Evolutionary conservation across 2,113 vertebrate genomes (phyloP).

Genomic region (Hippotragus niger): DNA sequence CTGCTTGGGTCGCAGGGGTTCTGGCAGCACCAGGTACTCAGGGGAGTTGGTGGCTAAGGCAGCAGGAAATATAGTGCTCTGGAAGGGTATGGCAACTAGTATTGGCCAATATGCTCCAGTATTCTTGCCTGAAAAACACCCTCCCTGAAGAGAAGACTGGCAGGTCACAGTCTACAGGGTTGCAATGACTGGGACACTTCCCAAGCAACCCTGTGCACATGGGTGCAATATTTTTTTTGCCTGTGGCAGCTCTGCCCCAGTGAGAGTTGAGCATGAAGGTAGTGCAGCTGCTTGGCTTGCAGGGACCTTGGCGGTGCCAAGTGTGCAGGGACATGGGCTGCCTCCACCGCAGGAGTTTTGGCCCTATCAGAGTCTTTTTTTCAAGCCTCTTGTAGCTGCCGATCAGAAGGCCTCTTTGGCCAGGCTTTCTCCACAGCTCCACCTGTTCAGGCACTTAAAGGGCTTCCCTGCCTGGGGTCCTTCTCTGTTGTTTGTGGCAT

Average conservation of each 20-base stretch:
- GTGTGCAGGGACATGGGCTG: neutral
- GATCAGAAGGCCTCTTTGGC: neutral
- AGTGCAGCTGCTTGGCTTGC: accelerated
- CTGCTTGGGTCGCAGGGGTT: neutral
- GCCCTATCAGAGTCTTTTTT: neutral
- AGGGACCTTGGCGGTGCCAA: accelerated
- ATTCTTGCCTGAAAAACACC: neutral
- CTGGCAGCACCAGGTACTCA: neutral
- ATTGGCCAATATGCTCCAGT: neutral
- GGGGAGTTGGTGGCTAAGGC: neutral
- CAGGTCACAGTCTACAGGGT: accelerated
- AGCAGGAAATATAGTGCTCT: neutral
- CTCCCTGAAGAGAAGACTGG: neutral
- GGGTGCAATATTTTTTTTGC: neutral
- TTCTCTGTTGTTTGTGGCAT: too few species aligned
- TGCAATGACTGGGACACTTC: neutral
- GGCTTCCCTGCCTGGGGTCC: neutral
- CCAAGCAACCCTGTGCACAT: accelerated
- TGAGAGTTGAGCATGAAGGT: neutral
- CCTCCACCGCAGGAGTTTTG: neutral
- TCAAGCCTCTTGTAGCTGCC: accelerated
- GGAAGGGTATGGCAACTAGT: neutral
- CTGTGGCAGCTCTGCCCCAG: neutral
- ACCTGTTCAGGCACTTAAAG: neutral
- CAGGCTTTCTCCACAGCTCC: neutral